Evolutionary conservation across 1,140 invertebrate species (phyloP), one percentile per base, ranked within the genome.

Genomic region (Bombus huntii): DNA sequence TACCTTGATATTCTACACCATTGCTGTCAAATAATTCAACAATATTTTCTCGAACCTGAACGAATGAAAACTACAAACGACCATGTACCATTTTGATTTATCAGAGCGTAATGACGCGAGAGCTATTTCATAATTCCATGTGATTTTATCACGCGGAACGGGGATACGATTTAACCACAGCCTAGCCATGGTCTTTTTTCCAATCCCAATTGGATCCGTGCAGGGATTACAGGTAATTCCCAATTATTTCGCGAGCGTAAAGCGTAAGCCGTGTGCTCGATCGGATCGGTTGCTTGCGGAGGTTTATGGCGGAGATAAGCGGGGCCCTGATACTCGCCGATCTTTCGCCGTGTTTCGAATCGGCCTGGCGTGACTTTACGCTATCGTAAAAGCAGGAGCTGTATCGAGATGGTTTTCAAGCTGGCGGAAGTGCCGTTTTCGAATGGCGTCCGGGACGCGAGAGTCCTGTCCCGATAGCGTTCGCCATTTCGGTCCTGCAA

Each of bases 221-320:
- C 59, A 42, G 28, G 73, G 78, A 80, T 83, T 72, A 73, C 59
- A 25, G 66, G 57, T 90, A 81, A 83, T 90, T 88, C 70, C 76
- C 86, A 90, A 90, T 90, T 90, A 90, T 90, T 87, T 86, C 59
- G 71, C 39, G 59, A 65, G 53, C 77, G 59, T 53, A 74, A 85
- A 85, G 77, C 77, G 76, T 79, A 88, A 90, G 75, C 47, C 47
- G 71, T 31, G 75, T 9, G 75, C 59, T 79, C 74, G 79, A 85
- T 90, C 59, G 74, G 13, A 76, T 75, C 65, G 47, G 25, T 53
- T 66, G 34, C 57, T 77, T 25, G 25, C 39, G 42, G 34, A 85
- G 62, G 83, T 90, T 89, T 90, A 90, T n/a, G 57, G 66, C 57
- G 9, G 39, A 79, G 88, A 90, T 90, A 90, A 90, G 88, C 89